A percentile compares a stretch with the other conserved stretches of the same genome.
phyloP scores from a whole-genome alignment of 2,797 vertebrate genomes.

The Oryzias dopingdopingensis region DNA sequence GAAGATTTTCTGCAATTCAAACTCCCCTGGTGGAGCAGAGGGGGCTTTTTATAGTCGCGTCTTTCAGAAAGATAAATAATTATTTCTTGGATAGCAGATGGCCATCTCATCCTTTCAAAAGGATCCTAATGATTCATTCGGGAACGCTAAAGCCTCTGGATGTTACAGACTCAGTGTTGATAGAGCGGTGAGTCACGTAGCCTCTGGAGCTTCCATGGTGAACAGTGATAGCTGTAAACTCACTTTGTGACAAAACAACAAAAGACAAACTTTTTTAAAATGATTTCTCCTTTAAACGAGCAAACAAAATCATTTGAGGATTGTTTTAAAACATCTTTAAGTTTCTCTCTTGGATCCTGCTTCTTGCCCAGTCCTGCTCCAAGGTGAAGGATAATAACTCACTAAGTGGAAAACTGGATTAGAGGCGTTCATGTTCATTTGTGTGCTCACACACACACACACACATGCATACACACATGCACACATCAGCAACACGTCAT shows the following conservation, averaged over 20 bases:
- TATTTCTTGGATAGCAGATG: conserved; percentile 11
- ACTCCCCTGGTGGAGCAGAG: not conserved
- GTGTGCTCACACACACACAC: not conserved
- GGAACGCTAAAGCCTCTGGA: conserved; percentile 2
- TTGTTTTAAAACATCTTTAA: too few species aligned
- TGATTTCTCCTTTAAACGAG: too few species aligned
- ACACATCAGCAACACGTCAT: conserved; percentile 2
- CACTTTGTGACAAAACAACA: not conserved
- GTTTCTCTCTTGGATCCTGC: not conserved
- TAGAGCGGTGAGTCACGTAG: conserved; percentile 9
- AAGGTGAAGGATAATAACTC: conserved; percentile 51
- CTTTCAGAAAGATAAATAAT: not conserved
- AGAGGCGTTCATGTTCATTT: conserved; percentile 33
- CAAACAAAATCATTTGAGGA: too few species aligned
- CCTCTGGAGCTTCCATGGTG: not conserved
- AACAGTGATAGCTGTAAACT: not conserved
- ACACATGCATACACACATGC: not conserved
- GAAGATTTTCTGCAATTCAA: not conserved
- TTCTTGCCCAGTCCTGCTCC: conserved; percentile 10
- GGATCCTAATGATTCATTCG: conserved; percentile 7
- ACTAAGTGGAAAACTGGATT: conserved; percentile 49
- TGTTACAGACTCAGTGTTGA: not conserved
- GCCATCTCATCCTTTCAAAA: conserved; percentile 5
- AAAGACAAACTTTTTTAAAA: not conserved
- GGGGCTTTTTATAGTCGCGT: not conserved